Evolutionary conservation across 2,797 vertebrate genomes (phyloP).

Genomic region (Arrhamphus sclerolepis): DNA sequence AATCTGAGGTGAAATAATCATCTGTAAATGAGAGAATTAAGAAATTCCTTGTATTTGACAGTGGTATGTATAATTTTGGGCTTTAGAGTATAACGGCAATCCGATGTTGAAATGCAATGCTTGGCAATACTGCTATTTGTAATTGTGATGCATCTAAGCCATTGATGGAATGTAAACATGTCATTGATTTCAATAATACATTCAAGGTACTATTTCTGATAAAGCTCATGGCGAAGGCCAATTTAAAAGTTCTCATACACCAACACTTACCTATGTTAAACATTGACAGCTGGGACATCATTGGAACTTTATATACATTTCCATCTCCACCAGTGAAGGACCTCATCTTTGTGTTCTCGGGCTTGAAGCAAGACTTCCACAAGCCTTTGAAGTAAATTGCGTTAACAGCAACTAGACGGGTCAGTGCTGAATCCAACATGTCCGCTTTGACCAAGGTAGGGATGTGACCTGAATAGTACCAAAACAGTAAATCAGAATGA

Average conservation of each 20-base stretch:
- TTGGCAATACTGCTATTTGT: too few relatives aligned
- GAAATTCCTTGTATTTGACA: too few relatives aligned
- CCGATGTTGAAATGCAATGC: too few relatives aligned
- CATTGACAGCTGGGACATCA: conserved; percentile 91
- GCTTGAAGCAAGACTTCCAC: conserved; percentile 93
- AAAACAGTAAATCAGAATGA: conserved; percentile 8
- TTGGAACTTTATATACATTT: conserved; percentile 87
- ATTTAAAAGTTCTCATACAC: not conserved
- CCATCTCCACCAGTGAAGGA: conserved; percentile 86
- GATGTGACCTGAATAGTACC: conserved; percentile 86
- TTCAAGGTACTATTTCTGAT: not conserved
- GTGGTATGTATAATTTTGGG: too few relatives aligned
- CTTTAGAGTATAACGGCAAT: too few relatives aligned
- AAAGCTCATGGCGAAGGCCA: not conserved
- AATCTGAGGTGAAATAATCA: too few relatives aligned
- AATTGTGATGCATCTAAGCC: too few relatives aligned
- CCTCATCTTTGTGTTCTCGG: conserved; percentile 91
- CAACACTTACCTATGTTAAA: conserved; percentile 87
- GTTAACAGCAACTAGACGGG: conserved; percentile 88
- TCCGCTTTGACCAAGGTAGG: conserved; percentile 86
- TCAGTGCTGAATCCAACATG: conserved; percentile 82
- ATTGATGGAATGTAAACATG: too few relatives aligned
- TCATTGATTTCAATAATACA: too few relatives aligned
- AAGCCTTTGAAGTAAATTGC: conserved; percentile 95
- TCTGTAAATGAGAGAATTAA: too few relatives aligned